Evolutionary conservation across 37 sponge, comb jelly and placozoan genomes (phyloP).

Genomic region (Halichondria panicea): DNA sequence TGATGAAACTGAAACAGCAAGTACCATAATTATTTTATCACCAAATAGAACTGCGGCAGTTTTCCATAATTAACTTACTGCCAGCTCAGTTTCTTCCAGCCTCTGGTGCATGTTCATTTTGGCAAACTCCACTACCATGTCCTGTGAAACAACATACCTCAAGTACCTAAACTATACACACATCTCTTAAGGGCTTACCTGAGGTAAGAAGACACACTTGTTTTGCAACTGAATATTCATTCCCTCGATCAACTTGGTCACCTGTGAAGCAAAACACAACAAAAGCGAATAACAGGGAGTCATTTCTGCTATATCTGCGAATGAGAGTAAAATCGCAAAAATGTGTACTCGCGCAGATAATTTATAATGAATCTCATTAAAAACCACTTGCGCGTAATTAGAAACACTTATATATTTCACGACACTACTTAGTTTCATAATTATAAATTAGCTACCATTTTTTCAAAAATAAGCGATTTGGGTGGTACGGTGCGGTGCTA

Average conservation of each 20-base stretch:
- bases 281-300: too few species aligned
- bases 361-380: not conserved
- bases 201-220: constrained; percentile 97
- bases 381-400: too few species aligned
- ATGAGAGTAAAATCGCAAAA: not conserved
- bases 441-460: too few species aligned
- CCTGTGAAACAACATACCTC: constrained; percentile 45
- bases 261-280: constrained; percentile 39
- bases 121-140: constrained; percentile 98
- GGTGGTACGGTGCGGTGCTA: too few species aligned
- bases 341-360: not conserved
- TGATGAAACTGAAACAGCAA: not conserved
- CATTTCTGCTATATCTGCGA: too few species aligned
- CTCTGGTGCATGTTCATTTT: constrained; percentile 79
- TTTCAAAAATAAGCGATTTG: too few species aligned
- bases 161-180: not conserved
- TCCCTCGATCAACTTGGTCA: constrained; percentile 53
- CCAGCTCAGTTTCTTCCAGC: constrained; percentile 89
- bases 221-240: constrained; percentile 93
- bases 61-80: constrained; percentile 62
- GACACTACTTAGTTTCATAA: too few species aligned
- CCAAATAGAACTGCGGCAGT: not conserved
- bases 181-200: constrained; percentile 60
- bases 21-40: too few species aligned
- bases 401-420: too few species aligned